Conservation (phyloP, 2,888 invertebrate genomes). For the Phengaris alcon region DNA sequence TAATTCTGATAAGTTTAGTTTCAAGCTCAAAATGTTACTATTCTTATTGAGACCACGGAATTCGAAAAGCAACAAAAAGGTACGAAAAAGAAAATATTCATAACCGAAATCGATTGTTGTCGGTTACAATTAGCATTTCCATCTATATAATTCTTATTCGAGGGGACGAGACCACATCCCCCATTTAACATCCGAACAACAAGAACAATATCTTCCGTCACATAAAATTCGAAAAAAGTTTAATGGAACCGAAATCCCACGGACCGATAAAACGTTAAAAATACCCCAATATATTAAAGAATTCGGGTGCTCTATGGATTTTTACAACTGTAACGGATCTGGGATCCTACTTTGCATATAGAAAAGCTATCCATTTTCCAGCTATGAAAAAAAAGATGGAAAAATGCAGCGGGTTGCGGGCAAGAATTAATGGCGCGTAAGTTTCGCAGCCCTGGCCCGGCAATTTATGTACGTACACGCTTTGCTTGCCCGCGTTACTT, state of each 20-base stretch:
- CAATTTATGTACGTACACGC: slow-evolving; percentile 67
- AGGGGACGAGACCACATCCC: slow-evolving; percentile 39
- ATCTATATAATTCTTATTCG: slow-evolving; percentile 37
- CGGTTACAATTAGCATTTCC: slow-evolving; percentile 43
- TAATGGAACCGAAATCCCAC: slow-evolving; percentile 66
- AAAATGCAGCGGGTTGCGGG: slow-evolving; percentile 68
- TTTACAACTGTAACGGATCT: slow-evolving; percentile 57
- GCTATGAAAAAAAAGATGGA: slow-evolving; percentile 44
- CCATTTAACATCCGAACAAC: slow-evolving; percentile 49
- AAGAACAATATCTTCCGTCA: slow-evolving; percentile 70
- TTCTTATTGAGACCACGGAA: too few species aligned
- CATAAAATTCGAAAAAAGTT: slow-evolving; percentile 75
- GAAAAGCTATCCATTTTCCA: slow-evolving; percentile 57
- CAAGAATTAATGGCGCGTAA: slow-evolving; percentile 75
- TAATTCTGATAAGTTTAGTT: too few species aligned
- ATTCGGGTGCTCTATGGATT: slow-evolving; percentile 65
- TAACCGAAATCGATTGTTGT: slow-evolving; percentile 34
- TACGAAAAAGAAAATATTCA: slow-evolving; percentile 26
- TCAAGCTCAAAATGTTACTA: too few species aligned
- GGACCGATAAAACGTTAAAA: slow-evolving; percentile 70
- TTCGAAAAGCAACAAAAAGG: neutral
- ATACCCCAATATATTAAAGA: slow-evolving; percentile 65
- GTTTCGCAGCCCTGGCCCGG: slow-evolving; percentile 50
- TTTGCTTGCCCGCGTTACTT: slow-evolving; percentile 34
- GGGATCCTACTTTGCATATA: slow-evolving; percentile 61